These are phyloP conservation scores for Antechinus flavipes DNA, from an alignment of 2,113 vertebrate species.

Conservation along the genomic window DNA sequence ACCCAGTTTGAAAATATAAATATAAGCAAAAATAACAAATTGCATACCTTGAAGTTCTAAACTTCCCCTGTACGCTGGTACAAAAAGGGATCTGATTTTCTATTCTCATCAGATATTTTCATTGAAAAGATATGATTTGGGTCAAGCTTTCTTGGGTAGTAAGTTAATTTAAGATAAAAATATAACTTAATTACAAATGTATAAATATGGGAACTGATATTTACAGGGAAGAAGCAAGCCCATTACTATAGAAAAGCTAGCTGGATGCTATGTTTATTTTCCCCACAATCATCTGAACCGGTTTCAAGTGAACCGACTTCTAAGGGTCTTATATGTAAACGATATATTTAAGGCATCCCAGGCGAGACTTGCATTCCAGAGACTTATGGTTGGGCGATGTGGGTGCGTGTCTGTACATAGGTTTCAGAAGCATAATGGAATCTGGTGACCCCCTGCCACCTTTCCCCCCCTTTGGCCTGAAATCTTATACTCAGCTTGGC, in stretches of 20 bases:
- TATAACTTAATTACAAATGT: constrained; percentile 4
- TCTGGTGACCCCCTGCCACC: not conserved
- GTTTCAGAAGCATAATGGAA: not conserved
- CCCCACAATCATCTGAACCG: not conserved
- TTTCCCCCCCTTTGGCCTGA: not conserved
- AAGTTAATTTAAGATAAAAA: not conserved
- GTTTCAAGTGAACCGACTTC: not conserved
- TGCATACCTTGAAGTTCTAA: not conserved
- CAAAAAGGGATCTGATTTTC: not conserved
- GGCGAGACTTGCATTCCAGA: not conserved
- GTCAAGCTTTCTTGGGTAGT: not conserved
- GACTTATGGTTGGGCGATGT: not conserved
- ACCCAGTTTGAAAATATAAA: not conserved
- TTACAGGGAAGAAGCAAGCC: not conserved
- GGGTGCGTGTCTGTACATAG: not conserved
- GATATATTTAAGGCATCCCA: constrained; percentile 2
- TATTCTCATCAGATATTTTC: not conserved
- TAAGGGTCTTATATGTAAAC: not conserved
- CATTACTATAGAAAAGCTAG: not conserved
- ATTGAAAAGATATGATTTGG: not conserved
- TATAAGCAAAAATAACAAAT: not conserved
- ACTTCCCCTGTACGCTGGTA: not conserved
- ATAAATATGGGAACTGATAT: not conserved
- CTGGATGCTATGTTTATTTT: not conserved
- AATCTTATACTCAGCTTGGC: not conserved